A percentile compares a stretch with the other conserved stretches of the same genome.
Evolutionary conservation across 92 coral and sea anemone genomes (phyloP).

Genomic region (Ricordea florida): DNA sequence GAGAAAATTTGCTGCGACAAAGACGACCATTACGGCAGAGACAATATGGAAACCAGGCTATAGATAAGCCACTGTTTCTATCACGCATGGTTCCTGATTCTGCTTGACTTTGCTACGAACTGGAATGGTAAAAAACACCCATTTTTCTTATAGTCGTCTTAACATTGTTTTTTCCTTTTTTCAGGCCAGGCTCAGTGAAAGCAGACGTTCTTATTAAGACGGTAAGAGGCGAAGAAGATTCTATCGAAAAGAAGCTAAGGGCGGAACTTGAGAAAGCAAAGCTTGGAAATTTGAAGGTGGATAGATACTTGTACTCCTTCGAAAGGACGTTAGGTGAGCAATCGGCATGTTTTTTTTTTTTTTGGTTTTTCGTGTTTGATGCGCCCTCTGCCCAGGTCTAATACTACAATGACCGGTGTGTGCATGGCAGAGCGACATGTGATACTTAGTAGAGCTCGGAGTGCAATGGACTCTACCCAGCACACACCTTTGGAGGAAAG

Average conservation of each 20-base stretch:
- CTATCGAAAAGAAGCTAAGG: slow-evolving; percentile 33
- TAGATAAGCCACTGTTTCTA: no score
- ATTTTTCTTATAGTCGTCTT: background rate
- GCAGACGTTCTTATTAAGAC: slow-evolving; percentile 65
- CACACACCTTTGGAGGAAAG: background rate
- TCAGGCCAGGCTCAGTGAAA: slow-evolving; percentile 62
- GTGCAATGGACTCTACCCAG: background rate
- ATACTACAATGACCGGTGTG: no score
- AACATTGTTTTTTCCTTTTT: background rate
- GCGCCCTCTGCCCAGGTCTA: no score
- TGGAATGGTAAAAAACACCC: no score
- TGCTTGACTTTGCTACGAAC: no score
- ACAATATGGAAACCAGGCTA: no score
- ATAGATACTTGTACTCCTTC: slow-evolving; percentile 54
- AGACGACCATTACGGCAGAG: no score
- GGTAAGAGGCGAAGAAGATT: slow-evolving; percentile 20
- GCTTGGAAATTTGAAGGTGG: slow-evolving; percentile 61
- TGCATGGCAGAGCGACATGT: no score
- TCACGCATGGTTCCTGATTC: no score
- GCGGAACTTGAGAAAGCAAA: slow-evolving; percentile 43
- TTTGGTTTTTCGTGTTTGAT: no score
- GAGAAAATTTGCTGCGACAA: no score
- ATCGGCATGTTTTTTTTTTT: no score
- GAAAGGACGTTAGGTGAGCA: slow-evolving; percentile 3
- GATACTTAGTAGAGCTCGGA: background rate